Evolutionary conservation across 2,888 invertebrate species (phyloP).

Genomic region (Drosophila algonquin): DNA sequence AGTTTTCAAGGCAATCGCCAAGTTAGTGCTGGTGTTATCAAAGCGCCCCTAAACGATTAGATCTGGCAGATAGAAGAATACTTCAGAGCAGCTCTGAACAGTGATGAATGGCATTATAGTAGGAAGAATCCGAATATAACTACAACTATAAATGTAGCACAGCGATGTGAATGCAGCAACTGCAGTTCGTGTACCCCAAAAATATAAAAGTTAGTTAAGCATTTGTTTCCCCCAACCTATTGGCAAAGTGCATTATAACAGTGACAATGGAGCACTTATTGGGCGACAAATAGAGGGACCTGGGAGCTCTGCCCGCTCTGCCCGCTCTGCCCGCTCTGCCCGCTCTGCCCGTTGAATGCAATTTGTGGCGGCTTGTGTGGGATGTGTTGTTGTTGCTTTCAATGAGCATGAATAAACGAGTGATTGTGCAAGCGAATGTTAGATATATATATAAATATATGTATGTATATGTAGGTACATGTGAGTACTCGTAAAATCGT

Average conservation of each 20-base stretch:
- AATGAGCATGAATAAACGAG: slow-evolving; percentile 31
- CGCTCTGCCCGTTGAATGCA: slow-evolving; percentile 29
- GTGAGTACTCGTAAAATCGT: slow-evolving; percentile 48
- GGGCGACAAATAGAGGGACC: slow-evolving; percentile 9
- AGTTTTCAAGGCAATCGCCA: not conserved
- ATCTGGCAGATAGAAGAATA: not conserved
- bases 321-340: too few relatives aligned
- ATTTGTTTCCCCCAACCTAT: not conserved
- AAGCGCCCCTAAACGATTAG: not conserved
- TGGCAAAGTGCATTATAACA: slow-evolving; percentile 9
- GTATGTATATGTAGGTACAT: too few relatives aligned
- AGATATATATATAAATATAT: not conserved
- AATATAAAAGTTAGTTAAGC: not conserved
- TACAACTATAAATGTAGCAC: not conserved
- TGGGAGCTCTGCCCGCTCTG: slow-evolving; percentile 11
- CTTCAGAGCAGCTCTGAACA: too few relatives aligned
- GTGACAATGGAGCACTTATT: slow-evolving; percentile 22
- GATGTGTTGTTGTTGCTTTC: slow-evolving; percentile 2
- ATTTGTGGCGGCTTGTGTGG: slow-evolving; percentile 18
- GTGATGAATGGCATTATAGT: not conserved
- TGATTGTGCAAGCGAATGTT: slow-evolving; percentile 38
- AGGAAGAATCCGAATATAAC: not conserved
- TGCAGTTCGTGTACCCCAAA: not conserved
- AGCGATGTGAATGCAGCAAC: not conserved
- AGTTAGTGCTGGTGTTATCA: too few relatives aligned